These are phyloP conservation scores for Drosophila kambysellisi DNA, from an alignment of 2,888 invertebrate genomes.

Conservation along the genomic window DNA sequence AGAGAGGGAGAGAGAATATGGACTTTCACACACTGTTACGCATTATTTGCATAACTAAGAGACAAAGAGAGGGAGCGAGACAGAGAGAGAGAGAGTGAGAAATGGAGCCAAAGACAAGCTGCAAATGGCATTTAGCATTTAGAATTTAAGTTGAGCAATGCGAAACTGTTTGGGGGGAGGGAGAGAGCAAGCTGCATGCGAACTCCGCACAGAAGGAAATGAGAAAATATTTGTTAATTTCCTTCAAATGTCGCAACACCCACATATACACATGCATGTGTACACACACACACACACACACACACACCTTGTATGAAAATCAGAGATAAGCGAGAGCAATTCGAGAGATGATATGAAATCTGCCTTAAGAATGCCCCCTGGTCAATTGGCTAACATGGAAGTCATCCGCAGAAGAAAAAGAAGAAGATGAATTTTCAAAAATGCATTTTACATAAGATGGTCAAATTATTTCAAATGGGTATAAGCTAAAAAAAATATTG, in stretches of 20 bases:
- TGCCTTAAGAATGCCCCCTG: background rate
- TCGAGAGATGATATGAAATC: background rate
- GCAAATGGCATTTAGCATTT: background rate
- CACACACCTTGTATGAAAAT: conserved; percentile 26
- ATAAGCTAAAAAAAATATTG: background rate
- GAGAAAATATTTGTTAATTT: conserved; percentile 78
- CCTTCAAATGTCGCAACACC: conserved; percentile 65
- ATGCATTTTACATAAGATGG: background rate
- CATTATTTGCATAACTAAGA: conserved; percentile 53
- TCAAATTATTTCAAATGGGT: background rate
- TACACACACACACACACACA: conserved; percentile 29
- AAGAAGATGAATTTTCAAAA: background rate
- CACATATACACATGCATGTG: conserved; percentile 40
- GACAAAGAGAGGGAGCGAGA: background rate
- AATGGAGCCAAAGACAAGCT: background rate
- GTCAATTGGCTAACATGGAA: conserved; percentile 4
- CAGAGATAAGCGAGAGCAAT: conserved; percentile 9
- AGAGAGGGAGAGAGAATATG: background rate
- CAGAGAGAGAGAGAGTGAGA: background rate
- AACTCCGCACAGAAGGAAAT: conserved; percentile 65
- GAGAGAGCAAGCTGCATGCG: conserved; percentile 12
- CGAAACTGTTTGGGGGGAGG: background rate
- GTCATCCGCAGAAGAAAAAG: background rate
- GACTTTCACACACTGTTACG: conserved; percentile 50
- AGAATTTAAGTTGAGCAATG: conserved; percentile 29